Evolutionary conservation across 2,797 vertebrate species (phyloP).

Genomic region (Sardinella longiceps): DNA sequence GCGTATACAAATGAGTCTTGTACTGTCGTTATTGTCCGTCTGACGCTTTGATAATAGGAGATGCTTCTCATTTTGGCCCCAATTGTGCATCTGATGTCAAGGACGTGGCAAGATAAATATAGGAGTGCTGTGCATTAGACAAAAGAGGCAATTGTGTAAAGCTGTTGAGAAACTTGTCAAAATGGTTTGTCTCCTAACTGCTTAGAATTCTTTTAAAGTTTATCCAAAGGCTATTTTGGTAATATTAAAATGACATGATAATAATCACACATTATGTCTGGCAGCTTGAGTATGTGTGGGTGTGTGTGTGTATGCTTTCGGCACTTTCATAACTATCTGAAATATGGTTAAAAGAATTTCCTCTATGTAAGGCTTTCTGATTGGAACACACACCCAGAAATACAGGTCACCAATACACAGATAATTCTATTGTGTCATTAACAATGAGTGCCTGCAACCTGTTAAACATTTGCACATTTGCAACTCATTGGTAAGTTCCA

Average conservation of each 20-base stretch:
- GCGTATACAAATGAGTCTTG: constrained; percentile 65
- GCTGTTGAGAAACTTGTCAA: constrained; percentile 7
- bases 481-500: too few species aligned
- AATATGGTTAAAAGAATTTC: not conserved
- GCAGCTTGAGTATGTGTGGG: constrained; percentile 8
- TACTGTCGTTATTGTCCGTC: constrained; percentile 50
- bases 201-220: constrained; percentile 15
- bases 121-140: constrained; percentile 62
- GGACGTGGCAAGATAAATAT: constrained; percentile 56
- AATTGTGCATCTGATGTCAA: constrained; percentile 65
- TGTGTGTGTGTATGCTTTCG: not conserved
- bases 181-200: not conserved
- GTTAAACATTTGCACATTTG: too few species aligned
- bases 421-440: not conserved
- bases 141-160: constrained; percentile 2
- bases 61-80: constrained; percentile 56
- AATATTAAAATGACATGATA: not conserved
- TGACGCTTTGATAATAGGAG: constrained; percentile 57
- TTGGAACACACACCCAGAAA: not conserved
- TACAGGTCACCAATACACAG: not conserved
- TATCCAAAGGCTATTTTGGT: constrained; percentile 3
- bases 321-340: not conserved
- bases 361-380: not conserved
- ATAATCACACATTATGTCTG: not conserved
- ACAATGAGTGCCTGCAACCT: not conserved